phyloP scores from a whole-genome alignment of 2,888 invertebrate genomes.

The Pristionchus maxplancki region DNA sequence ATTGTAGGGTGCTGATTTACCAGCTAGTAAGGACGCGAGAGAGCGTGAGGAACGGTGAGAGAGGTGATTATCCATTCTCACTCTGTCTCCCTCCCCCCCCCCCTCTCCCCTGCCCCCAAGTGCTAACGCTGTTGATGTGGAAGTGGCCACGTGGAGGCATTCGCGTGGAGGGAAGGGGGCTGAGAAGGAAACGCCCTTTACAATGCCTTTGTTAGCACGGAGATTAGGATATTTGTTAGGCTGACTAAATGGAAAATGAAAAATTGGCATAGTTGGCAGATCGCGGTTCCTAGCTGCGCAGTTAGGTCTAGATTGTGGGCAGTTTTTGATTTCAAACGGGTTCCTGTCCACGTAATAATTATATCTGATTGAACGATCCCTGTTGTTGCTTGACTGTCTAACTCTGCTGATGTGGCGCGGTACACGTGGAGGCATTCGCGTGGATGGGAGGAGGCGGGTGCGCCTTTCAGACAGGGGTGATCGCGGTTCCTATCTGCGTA shows the following conservation, averaged over 20 bases:
- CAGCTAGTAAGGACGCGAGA: background rate
- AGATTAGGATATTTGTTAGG: background rate
- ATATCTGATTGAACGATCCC: too few species aligned
- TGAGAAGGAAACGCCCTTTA: background rate
- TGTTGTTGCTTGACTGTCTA: too few species aligned
- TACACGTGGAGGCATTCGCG: too few species aligned
- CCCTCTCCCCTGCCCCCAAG: background rate
- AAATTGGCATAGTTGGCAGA: background rate
- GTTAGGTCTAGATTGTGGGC: background rate
- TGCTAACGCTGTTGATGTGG: background rate
- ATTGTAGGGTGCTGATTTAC: too few species aligned
- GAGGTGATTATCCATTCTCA: too few species aligned
- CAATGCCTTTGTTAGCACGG: background rate
- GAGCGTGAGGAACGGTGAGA: background rate
- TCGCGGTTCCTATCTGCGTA: too few species aligned
- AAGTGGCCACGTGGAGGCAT: conserved; percentile 15
- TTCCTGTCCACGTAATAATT: too few species aligned
- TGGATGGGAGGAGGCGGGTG: too few species aligned
- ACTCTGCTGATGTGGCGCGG: too few species aligned
- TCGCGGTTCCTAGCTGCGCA: background rate
- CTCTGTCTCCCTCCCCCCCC: too few species aligned
- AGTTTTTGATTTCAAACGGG: too few species aligned
- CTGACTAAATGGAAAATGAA: background rate
- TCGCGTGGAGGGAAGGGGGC: background rate
- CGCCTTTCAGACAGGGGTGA: too few species aligned